Evolutionary conservation across 2,797 vertebrate species (phyloP).

Genomic region (Numenius phaeopus): DNA sequence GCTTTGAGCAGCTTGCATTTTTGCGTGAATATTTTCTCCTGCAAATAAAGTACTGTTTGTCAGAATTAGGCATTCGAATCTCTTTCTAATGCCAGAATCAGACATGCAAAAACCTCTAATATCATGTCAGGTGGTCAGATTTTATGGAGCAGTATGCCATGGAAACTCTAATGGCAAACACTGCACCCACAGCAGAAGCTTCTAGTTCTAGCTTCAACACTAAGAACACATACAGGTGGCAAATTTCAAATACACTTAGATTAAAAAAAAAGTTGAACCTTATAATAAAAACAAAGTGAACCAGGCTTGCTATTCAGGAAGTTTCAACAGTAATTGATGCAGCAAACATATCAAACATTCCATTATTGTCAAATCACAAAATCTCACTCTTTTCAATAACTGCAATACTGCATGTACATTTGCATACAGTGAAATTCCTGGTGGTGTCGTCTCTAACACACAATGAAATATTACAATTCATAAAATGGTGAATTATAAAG

Average conservation of each 20-base stretch:
- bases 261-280: not conserved
- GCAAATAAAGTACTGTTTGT: slow-evolving; percentile 46
- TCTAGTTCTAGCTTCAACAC: not conserved
- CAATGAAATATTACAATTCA: not conserved
- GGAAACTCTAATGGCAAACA: not conserved
- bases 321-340: not conserved
- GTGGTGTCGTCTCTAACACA: not conserved
- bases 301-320: not conserved
- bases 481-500: not conserved
- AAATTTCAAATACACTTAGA: not conserved
- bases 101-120: slow-evolving; percentile 8
- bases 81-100: slow-evolving; percentile 41
- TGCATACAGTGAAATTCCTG: not conserved
- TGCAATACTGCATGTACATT: not conserved
- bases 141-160: slow-evolving; percentile 16
- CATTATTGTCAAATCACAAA: not conserved
- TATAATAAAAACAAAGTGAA: not conserved
- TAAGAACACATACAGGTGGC: not conserved
- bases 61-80: slow-evolving; percentile 13
- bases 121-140: slow-evolving; percentile 25
- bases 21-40: slow-evolving; percentile 29
- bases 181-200: not conserved
- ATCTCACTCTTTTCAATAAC: not conserved
- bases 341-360: not conserved
- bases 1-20: slow-evolving; percentile 40